phyloP scores from a whole-genome alignment of 1,140 invertebrate species.

The Drosophila navojoa region DNA sequence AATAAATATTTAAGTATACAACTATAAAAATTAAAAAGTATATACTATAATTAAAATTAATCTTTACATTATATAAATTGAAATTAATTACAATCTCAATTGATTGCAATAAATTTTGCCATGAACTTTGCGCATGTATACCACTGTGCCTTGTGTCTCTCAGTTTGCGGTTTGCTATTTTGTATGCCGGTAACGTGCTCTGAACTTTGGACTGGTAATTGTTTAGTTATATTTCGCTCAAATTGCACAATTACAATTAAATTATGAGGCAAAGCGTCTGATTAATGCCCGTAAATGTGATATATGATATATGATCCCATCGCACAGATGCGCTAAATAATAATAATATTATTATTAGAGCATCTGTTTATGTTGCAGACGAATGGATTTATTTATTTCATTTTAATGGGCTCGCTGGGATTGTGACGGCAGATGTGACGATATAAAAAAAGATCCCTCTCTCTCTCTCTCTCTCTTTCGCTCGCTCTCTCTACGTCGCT shows the following conservation, averaged over 20 bases:
- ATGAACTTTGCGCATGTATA: background rate
- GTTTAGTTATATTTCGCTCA: conserved; percentile 37
- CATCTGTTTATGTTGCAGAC: background rate
- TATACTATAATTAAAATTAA: no score
- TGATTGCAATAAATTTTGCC: background rate
- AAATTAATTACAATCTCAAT: no score
- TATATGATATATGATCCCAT: conserved; percentile 18
- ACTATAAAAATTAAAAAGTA: no score
- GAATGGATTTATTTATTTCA: conserved; percentile 16
- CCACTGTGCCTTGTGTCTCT: conserved; percentile 6
- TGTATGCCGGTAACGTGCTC: conserved; percentile 31
- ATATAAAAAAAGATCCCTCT: background rate
- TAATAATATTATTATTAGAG: conserved; percentile 10
- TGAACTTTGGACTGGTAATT: conserved; percentile 48
- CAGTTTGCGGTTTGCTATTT: conserved; percentile 12
- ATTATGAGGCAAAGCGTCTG: conserved; percentile 43
- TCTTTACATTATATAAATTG: no score
- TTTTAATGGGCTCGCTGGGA: conserved; percentile 35
- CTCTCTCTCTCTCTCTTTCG: no score
- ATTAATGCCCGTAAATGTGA: conserved; percentile 47
- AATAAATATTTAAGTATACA: no score
- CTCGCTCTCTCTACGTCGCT: no score
- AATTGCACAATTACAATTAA: conserved; percentile 48
- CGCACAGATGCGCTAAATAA: conserved; percentile 16
- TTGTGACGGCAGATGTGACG: conserved; percentile 31